Evolutionary conservation across 2,888 invertebrate genomes (phyloP).

Genomic region (Ganaspis brasiliensis): DNA sequence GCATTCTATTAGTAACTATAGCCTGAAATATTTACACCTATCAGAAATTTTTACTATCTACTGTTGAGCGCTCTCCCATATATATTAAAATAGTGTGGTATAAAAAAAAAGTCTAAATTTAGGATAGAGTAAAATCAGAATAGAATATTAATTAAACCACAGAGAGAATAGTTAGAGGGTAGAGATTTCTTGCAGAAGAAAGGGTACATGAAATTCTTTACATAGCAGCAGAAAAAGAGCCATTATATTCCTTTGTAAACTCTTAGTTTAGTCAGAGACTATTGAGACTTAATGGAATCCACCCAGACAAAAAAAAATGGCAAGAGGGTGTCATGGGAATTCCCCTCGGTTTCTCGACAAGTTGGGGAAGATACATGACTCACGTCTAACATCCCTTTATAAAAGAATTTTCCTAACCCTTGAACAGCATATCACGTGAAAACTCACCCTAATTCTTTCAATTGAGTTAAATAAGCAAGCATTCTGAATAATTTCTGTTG

Average conservation of each 20-base stretch:
- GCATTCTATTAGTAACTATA: no score
- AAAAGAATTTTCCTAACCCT: conserved; percentile 26
- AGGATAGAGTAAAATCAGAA: not conserved
- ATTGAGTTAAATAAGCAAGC: not conserved
- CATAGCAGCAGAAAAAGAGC: conserved; percentile 13
- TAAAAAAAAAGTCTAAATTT: no score
- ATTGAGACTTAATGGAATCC: conserved; percentile 32
- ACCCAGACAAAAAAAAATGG: conserved; percentile 12
- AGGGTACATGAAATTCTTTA: not conserved
- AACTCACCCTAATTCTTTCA: not conserved
- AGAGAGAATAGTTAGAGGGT: not conserved
- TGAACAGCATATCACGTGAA: conserved; percentile 3
- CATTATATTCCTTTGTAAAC: conserved; percentile 1
- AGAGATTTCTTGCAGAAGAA: not conserved
- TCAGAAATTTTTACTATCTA: no score
- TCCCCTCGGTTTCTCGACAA: conserved; percentile 46
- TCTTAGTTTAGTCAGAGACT: conserved; percentile 31
- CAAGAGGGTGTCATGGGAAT: conserved; percentile 30
- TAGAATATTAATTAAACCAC: not conserved
- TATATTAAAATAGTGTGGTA: no score
- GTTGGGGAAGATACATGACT: conserved; percentile 20
- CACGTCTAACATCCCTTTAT: conserved; percentile 24
- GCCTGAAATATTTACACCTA: no score
- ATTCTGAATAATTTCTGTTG: not conserved
- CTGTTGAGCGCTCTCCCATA: no score